Conservation (phyloP, 2,113 vertebrate species). For the Azemiops feae region DNA sequence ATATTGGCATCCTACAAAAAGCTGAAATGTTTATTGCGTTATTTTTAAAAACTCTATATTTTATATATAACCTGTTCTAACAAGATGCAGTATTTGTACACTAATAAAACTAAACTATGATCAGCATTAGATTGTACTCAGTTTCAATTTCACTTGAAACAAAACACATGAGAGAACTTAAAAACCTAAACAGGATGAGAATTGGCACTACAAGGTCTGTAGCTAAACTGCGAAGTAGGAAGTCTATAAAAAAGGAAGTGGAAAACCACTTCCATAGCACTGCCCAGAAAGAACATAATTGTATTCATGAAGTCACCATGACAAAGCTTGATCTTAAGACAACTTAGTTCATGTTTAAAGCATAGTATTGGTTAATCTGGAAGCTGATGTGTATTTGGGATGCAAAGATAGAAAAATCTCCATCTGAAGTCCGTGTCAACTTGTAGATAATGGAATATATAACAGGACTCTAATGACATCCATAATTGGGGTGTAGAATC, state of each 20-base stretch:
- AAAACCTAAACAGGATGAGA: not conserved
- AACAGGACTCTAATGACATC: not conserved
- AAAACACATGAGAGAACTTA: not conserved
- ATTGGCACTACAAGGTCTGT: not conserved
- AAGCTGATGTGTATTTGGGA: not conserved
- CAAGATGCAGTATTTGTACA: not conserved
- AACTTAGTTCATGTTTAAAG: not conserved
- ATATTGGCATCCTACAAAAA: too few relatives aligned
- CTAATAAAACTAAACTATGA: not conserved
- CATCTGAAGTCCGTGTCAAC: not conserved
- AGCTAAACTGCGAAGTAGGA: not conserved
- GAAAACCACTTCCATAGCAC: not conserved
- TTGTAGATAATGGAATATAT: not conserved
- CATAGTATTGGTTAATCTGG: not conserved
- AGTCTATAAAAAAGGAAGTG: not conserved
- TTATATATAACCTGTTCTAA: not conserved
- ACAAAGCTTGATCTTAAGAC: not conserved
- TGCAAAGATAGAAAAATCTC: not conserved
- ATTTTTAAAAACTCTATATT: not conserved
- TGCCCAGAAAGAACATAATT: not conserved
- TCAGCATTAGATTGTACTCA: not conserved
- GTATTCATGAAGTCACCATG: not conserved
- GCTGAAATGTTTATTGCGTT: not conserved
- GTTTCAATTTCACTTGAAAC: not conserved
- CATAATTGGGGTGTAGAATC: not conserved